These are phyloP conservation scores for Herpetotheres cachinnans DNA, from an alignment of 2,113 vertebrate species.

Conservation along the genomic window DNA sequence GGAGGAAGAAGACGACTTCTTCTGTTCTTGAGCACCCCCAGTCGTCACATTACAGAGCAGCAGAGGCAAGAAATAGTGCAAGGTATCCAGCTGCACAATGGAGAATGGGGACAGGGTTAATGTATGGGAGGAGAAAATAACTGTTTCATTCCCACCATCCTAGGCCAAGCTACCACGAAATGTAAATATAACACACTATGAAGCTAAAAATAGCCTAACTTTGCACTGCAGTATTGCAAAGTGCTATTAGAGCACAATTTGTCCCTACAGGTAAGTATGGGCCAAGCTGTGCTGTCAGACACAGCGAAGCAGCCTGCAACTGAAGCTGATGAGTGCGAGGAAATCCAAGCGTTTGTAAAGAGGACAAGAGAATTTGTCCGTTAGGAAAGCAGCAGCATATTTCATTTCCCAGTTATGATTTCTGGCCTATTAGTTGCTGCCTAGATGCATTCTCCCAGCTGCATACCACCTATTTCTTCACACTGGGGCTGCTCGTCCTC, in stretches of 20 bases:
- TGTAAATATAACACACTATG: not conserved
- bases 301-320: not conserved
- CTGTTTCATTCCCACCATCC: not conserved
- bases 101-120: constrained; percentile 8
- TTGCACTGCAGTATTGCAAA: not conserved
- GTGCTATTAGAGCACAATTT: not conserved
- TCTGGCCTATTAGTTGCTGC: not conserved
- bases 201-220: constrained; percentile 1
- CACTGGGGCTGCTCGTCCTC: not conserved
- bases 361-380: not conserved
- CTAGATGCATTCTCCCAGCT: not conserved
- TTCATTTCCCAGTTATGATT: not conserved
- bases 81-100: not conserved
- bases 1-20: constrained; percentile 25
- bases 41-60: constrained; percentile 23
- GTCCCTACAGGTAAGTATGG: not conserved
- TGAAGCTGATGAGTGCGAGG: not conserved
- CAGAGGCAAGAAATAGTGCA: constrained; percentile 13
- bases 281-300: not conserved
- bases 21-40: constrained; percentile 59
- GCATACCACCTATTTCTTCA: not conserved
- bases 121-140: not conserved
- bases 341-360: not conserved
- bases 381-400: not conserved
- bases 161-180: not conserved